Evolutionary conservation across 2,113 vertebrate species (phyloP).

Genomic region (Hyla sarda): DNA sequence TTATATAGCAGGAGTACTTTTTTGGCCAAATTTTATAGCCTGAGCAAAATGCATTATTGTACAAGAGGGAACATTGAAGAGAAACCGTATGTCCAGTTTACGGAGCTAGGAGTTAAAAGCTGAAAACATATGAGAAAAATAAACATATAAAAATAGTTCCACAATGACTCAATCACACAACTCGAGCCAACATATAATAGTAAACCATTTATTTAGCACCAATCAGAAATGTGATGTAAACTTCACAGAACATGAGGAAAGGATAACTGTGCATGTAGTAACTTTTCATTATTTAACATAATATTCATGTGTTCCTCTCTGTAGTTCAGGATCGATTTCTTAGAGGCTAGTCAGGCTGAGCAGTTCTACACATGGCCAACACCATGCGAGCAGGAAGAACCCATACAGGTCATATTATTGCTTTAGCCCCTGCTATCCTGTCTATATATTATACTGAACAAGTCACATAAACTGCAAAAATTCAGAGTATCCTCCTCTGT

Average conservation of each 20-base stretch:
- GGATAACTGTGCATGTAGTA: background rate
- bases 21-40: too few relatives aligned
- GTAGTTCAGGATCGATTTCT: background rate
- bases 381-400: background rate
- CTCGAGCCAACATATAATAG: background rate
- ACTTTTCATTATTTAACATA: background rate
- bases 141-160: too few relatives aligned
- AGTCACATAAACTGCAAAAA: background rate
- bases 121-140: too few relatives aligned
- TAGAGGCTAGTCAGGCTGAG: background rate
- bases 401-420: background rate
- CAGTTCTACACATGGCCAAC: background rate
- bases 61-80: too few relatives aligned
- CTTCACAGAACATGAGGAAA: background rate
- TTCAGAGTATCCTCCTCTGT: too few relatives aligned
- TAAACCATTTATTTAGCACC: constrained; percentile 42
- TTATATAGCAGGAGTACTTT: too few relatives aligned
- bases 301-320: background rate
- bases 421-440: background rate
- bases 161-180: background rate
- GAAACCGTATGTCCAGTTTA: too few relatives aligned
- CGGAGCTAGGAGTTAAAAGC: too few relatives aligned
- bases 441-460: background rate
- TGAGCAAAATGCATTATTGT: too few relatives aligned
- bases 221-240: background rate